phyloP scores from a whole-genome alignment of 2,888 invertebrate species.

The Crematogaster levior region DNA sequence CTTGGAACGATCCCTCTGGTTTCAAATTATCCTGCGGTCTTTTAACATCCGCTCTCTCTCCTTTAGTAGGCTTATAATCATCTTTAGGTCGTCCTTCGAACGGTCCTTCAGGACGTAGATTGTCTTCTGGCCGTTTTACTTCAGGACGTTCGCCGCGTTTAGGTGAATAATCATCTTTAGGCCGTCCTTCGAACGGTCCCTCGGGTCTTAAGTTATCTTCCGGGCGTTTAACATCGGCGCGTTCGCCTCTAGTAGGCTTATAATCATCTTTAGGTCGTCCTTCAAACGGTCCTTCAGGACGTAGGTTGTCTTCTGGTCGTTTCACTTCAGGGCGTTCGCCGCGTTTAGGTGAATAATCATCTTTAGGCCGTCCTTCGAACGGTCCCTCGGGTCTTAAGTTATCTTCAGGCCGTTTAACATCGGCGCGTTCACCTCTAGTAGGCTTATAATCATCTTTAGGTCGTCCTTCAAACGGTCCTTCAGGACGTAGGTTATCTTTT shows the following conservation, averaged over 20 bases:
- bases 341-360: no score
- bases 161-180: no score
- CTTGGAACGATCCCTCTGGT: constrained; percentile 88
- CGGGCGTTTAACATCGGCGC: constrained; percentile 84
- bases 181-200: no score
- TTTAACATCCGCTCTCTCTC: constrained; percentile 68
- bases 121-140: constrained; percentile 87
- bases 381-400: constrained; percentile 85
- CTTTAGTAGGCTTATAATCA: constrained; percentile 81
- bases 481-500: constrained; percentile 87
- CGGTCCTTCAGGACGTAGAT: constrained; percentile 87
- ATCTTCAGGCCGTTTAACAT: constrained; percentile 84
- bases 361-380: constrained; percentile 75
- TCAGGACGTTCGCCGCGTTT: no score
- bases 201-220: constrained; percentile 86
- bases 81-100: constrained; percentile 83
- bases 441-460: constrained; percentile 85
- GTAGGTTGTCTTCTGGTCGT: constrained; percentile 88
- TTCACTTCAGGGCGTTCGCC: no score
- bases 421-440: constrained; percentile 86
- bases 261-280: constrained; percentile 82
- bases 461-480: constrained; percentile 85
- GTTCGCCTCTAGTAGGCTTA: constrained; percentile 85
- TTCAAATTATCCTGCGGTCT: constrained; percentile 85
- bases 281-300: constrained; percentile 86